Evolutionary conservation across 2,888 invertebrate species (phyloP), one percentile per base, ranked within the genome.

Genomic region (Acrobasis consociella): DNA sequence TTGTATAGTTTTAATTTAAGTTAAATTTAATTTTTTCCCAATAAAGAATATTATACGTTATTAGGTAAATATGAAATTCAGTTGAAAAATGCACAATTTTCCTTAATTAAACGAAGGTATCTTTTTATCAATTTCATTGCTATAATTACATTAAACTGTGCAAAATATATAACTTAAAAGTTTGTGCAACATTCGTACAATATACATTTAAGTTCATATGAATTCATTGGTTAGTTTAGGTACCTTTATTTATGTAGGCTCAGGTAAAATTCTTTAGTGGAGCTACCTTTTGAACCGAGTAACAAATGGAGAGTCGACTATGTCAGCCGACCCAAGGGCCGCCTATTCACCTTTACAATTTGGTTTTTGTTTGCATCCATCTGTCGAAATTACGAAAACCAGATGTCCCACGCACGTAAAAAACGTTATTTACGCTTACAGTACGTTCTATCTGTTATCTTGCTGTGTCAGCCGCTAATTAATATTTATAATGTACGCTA

Each of bases 191-290:
- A 42, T 22, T 22, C 5, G 5, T 42, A 3, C 1, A 10, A n/a
- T n/a, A n/a, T n/a, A n/a, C 22, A 3, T 1, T 22, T 5, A 46
- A 46, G 9, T 46, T 10, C 13, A 31, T 49, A 49, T 31, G 15
- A 49, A 37, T 59, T 49, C 15, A 31, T 9, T 31, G 49, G n/a
- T 37, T 22, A 52, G 31, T 31, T 9, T 7, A 31, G 37, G n/a
- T 11, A 37, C 16, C 2, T 53, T 53, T 37, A 31, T 31, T 49
- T 49, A 49, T 59, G 49, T 37, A 58, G 46, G 22, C 55, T 70
- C 81, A 82, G 82, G 82, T 82, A 81, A 68, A 73, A 77, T 71
- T 74, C 69, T 73, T 74, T 75, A 70, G 67, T 69, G 70, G 71
- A 69, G 68, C 67, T 71, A 69, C 69, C 68, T 69, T 69, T 72